These are phyloP conservation scores for Epizoanthus illoricatus DNA, from an alignment of 92 coral and sea anemone genomes.

Conservation along the genomic window DNA sequence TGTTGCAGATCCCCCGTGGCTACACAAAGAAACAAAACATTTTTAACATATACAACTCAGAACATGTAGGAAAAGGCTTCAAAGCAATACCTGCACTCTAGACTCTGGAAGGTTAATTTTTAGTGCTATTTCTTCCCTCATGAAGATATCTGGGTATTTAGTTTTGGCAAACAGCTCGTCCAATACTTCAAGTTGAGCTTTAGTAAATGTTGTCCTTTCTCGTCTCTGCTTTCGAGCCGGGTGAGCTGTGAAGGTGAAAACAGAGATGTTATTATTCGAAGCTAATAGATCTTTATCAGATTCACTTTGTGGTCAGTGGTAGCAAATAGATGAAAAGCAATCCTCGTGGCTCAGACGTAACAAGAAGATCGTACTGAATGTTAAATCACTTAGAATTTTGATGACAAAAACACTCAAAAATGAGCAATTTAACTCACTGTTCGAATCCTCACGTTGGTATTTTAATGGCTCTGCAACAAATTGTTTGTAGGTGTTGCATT, in stretches of 20 bases:
- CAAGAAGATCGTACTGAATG: too few relatives aligned
- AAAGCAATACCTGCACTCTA: constrained; percentile 86
- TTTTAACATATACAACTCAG: not conserved
- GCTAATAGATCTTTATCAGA: constrained; percentile 5
- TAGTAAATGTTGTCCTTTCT: constrained; percentile 97
- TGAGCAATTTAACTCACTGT: not conserved
- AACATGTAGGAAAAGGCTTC: not conserved
- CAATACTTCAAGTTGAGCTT: constrained; percentile 92
- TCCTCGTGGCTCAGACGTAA: too few relatives aligned
- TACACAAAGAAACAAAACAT: not conserved
- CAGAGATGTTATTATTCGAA: not conserved
- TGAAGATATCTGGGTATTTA: constrained; percentile 95
- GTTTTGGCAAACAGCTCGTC: constrained; percentile 95
- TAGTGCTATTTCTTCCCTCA: constrained; percentile 99
- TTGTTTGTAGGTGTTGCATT: not conserved
- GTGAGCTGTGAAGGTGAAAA: constrained; percentile 58
- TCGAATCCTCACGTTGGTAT: constrained; percentile 11
- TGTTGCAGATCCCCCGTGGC: not conserved
- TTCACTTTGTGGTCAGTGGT: too few relatives aligned
- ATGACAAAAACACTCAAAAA: too few relatives aligned
- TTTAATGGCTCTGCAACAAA: constrained; percentile 20
- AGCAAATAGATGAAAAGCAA: too few relatives aligned
- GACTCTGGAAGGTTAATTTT: constrained; percentile 95
- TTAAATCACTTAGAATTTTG: too few relatives aligned
- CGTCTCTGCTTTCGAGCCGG: constrained; percentile 93